These are phyloP conservation scores for Pluvialis apricaria DNA, from an alignment of 2,113 vertebrate species.

Conservation along the genomic window DNA sequence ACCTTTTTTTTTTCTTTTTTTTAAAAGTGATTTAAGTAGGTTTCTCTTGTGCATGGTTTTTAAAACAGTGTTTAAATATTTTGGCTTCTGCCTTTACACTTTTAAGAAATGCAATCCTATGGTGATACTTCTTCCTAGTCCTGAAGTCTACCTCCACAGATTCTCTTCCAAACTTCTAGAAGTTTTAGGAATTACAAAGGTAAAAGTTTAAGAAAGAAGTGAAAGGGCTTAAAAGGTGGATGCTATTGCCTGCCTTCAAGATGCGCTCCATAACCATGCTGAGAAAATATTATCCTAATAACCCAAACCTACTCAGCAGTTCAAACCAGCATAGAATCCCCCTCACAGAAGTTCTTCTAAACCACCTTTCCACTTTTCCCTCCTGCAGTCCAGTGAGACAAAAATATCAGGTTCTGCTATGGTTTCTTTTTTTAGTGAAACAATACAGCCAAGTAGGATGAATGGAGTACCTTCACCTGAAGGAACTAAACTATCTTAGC, in stretches of 20 bases:
- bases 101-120: background rate
- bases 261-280: background rate
- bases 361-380: background rate
- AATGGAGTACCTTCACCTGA: background rate
- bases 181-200: background rate
- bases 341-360: background rate
- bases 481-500: too few relatives aligned
- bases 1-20: background rate
- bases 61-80: background rate
- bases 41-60: background rate
- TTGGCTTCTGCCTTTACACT: background rate
- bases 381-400: background rate
- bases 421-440: background rate
- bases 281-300: background rate
- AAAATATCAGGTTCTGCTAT: background rate
- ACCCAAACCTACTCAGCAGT: background rate
- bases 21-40: background rate
- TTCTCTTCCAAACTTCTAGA: background rate
- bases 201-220: background rate
- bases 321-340: background rate
- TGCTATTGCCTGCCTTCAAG: background rate
- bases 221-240: background rate
- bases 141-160: background rate
- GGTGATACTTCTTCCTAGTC: background rate
- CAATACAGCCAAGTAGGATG: background rate